Evolutionary conservation across 2,888 invertebrate species (phyloP).

Genomic region (Cataglyphis livida): DNA sequence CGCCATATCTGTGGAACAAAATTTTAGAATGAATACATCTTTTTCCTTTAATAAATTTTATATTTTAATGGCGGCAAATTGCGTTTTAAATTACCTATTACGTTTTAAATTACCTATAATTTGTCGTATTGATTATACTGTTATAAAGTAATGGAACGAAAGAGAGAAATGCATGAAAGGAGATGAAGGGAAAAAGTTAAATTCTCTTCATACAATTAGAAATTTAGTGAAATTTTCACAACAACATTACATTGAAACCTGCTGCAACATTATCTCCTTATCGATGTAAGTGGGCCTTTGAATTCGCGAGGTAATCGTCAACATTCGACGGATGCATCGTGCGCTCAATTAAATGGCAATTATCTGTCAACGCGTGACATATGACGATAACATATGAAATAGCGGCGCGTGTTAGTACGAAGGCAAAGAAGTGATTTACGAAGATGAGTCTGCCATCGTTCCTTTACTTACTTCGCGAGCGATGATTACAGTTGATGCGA

Average conservation of each 20-base stretch:
- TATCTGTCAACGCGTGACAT: conserved; percentile 9
- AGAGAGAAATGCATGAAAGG: not conserved
- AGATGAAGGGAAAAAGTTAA: not conserved
- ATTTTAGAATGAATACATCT: not conserved
- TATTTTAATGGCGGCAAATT: not conserved
- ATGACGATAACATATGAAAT: conserved; percentile 4
- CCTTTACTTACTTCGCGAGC: conserved; percentile 42
- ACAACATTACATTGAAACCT: not conserved
- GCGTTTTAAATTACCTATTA: not conserved
- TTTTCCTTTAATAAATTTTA: not conserved
- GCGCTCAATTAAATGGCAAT: conserved; percentile 25
- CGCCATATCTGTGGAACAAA: conserved; percentile 78
- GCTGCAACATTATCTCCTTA: conserved; percentile 17
- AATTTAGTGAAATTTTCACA: conserved; percentile 10
- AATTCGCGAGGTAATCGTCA: conserved; percentile 1
- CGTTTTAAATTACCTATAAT: not conserved
- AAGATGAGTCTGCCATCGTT: conserved; percentile 30
- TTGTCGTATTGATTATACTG: not conserved
- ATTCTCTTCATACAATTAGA: conserved; percentile 27
- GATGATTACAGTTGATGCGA: not conserved
- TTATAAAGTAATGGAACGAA: not conserved
- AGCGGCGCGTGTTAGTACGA: conserved; percentile 1
- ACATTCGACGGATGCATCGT: not conserved
- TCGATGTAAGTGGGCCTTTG: conserved; percentile 33
- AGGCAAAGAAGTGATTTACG: conserved; percentile 16